Evolutionary conservation across 2,113 vertebrate genomes (phyloP).

Genomic region (Bagarius yarrelli): DNA sequence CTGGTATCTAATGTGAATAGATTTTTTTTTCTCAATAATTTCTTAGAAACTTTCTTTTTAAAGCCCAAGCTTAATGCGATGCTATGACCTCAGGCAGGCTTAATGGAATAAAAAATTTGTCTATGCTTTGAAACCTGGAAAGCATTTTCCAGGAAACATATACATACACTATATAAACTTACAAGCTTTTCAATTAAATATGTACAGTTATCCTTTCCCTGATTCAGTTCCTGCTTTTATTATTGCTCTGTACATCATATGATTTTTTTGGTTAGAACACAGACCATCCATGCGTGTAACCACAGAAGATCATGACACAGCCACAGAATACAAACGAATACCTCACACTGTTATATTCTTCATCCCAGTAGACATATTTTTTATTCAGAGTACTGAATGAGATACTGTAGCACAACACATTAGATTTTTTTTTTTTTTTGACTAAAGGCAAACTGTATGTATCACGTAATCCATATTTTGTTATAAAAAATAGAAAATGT

Average conservation of each 20-base stretch:
- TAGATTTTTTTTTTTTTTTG: neutral
- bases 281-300: constrained; percentile 31
- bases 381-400: neutral
- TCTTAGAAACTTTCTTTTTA: constrained; percentile 47
- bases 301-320: constrained; percentile 39
- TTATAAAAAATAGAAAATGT: neutral
- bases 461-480: neutral
- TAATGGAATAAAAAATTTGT: constrained; percentile 59
- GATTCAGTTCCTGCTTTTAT: neutral
- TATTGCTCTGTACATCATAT: neutral
- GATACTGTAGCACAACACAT: neutral
- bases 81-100: constrained; percentile 52
- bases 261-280: neutral
- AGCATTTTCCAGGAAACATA: constrained; percentile 24
- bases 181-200: constrained; percentile 21
- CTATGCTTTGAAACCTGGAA: constrained; percentile 56
- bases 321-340: constrained; percentile 42
- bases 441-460: neutral
- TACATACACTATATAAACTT: neutral
- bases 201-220: neutral
- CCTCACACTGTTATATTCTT: constrained; percentile 22
- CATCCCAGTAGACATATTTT: constrained; percentile 32
- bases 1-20: constrained; percentile 46
- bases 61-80: constrained; percentile 56
- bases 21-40: constrained; percentile 56